Base-by-base conservation (phyloP, 2,797 vertebrate species). In the Perodicticus potto region DNA sequence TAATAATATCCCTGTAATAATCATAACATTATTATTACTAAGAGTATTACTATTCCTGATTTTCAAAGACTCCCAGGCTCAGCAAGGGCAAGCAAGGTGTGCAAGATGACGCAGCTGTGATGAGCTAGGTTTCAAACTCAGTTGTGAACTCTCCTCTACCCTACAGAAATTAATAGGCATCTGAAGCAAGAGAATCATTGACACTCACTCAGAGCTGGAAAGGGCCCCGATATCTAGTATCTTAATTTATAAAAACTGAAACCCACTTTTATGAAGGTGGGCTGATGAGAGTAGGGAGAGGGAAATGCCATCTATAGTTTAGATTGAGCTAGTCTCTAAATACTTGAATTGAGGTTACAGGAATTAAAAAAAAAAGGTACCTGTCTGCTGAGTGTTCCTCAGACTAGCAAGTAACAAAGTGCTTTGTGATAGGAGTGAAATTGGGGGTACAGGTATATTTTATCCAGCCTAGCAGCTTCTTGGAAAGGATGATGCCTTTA, bases 191-290 rank as follows among this genome's bases (percentile, higher is more conserved):
- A 90, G 45, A 49, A 57, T 92, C 73, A 69, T 23, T 23, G 69
- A 49, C 34, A 78, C 70, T 78, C 34, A 78, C 65, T 74, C 57
- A 5, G 37, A 80, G 45, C 25, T 78, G 40, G 11, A 91, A 91
- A 17, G 22, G 19, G 3, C 55, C 13, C 63, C 16, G 6, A 32
- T 65, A 32, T 65, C 63, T 88, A 23, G 53, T n/a, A 55, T 53
- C 19, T 27, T 61, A 86, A 74, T 96, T 96, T 84, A 19, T 61
- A 89, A 90, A 76, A 93, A 76, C 13, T 13, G 8, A 89, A 95
- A 93, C 5, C 25, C 59, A 49, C 95, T 94, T 23, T 81, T 76
- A 67, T 13, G 45, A 81, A 89, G 11, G 25, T 65, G 20, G 43
- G 23, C 34, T 96, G 32, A 49, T 29, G 27, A 82, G 25, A 74